A percentile compares a stretch with the other conserved stretches of the same genome.
Evolutionary conservation across 2,113 vertebrate genomes (phyloP).

Genomic region (Stictonetta naevosa): DNA sequence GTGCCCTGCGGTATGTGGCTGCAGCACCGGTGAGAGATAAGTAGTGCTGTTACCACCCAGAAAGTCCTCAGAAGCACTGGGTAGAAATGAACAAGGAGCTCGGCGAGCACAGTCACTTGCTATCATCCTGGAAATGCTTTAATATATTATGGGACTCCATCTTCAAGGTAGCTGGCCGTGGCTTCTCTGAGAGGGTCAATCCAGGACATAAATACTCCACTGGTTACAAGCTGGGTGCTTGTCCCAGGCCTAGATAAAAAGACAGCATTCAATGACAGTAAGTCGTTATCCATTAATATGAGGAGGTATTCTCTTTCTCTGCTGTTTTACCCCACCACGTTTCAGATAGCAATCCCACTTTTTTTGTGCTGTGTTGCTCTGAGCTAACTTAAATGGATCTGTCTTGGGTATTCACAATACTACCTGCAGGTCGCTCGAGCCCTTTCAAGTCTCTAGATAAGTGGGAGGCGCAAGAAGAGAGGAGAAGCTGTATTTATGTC

Average conservation of each 20-base stretch:
- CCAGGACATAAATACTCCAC: not conserved
- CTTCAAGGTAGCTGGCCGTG: not conserved
- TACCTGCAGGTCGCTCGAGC: not conserved
- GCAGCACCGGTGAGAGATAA: not conserved
- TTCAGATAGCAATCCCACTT: not conserved
- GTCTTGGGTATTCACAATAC: not conserved
- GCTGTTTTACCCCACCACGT: not conserved
- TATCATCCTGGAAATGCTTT: not conserved
- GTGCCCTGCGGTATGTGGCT: not conserved
- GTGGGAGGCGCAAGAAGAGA: not conserved
- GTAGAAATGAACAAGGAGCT: not conserved
- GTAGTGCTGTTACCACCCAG: not conserved
- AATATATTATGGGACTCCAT: not conserved
- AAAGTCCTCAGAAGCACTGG: not conserved
- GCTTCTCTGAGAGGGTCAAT: not conserved
- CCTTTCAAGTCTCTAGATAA: not conserved
- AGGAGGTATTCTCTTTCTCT: not conserved
- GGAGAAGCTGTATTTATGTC: not conserved
- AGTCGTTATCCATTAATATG: fast-evolving
- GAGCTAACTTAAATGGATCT: not conserved
- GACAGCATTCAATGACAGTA: not conserved
- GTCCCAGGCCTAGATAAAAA: not conserved
- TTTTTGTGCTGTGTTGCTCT: not conserved
- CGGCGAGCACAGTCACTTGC: not conserved
- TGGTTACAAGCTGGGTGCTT: not conserved